A percentile compares a stretch with the other conserved stretches of the same genome.
phyloP scores from a whole-genome alignment of 1,140 invertebrate genomes.

The Whitmania pigra region DNA sequence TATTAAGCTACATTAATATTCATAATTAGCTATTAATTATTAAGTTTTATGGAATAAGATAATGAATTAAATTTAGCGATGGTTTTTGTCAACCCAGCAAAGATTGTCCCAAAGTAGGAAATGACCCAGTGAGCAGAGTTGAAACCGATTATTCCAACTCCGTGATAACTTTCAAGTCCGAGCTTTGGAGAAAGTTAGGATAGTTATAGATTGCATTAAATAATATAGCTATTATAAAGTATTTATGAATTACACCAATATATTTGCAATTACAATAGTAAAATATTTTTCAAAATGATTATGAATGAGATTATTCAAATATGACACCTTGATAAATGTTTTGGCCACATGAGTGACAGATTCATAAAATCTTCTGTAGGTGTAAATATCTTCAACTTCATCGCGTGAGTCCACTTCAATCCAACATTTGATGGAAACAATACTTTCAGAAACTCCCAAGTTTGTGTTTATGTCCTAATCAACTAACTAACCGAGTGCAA shows the following conservation, averaged over 20 bases:
- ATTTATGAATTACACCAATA: background rate
- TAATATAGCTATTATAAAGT: background rate
- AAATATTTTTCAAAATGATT: background rate
- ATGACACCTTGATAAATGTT: constrained; percentile 56
- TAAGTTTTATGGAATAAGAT: background rate
- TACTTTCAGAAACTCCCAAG: too few species aligned
- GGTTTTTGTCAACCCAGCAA: constrained; percentile 58
- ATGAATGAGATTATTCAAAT: background rate
- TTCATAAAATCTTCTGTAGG: constrained; percentile 64
- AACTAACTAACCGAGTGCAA: constrained; percentile 47
- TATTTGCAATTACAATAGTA: background rate
- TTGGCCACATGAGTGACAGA: constrained; percentile 64
- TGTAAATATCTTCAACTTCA: constrained; percentile 50
- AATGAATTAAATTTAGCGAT: background rate
- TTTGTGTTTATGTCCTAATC: too few species aligned
- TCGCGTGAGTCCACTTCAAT: constrained; percentile 27
- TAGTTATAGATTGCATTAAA: background rate
- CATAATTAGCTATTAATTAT: too few species aligned
- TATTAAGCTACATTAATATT: too few species aligned
- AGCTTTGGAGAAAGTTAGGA: constrained; percentile 47
- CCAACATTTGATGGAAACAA: too few species aligned
- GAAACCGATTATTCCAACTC: constrained; percentile 77
- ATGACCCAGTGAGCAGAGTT: constrained; percentile 84
- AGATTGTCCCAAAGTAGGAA: constrained; percentile 68
- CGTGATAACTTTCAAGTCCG: constrained; percentile 64